A percentile compares a stretch with the other conserved stretches of the same genome.
These are phyloP conservation scores for Atta texana DNA, from an alignment of 1,140 invertebrate genomes.

Conservation along the genomic window DNA sequence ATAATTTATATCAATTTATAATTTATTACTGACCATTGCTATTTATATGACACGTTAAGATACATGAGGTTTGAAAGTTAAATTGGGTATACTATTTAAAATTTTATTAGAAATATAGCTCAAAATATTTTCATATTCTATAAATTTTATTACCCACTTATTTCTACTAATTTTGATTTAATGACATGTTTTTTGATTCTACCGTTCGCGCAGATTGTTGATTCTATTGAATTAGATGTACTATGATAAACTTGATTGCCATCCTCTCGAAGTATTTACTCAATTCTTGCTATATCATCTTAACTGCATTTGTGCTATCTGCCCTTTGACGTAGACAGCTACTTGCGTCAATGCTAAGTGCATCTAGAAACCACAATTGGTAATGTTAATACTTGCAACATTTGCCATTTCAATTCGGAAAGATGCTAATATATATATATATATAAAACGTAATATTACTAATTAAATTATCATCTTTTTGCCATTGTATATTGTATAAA, in stretches of 20 bases:
- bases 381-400: neutral
- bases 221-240: constrained; percentile 9
- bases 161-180: too few relatives aligned
- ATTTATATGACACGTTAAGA: too few relatives aligned
- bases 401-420: neutral
- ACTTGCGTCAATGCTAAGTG: constrained; percentile 43
- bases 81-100: too few relatives aligned
- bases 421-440: neutral
- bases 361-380: constrained; percentile 18
- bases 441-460: neutral
- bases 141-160: too few relatives aligned
- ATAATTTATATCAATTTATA: neutral
- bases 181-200: neutral
- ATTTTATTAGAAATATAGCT: too few relatives aligned
- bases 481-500: neutral
- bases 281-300: constrained; percentile 8
- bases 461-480: constrained; percentile 16
- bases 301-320: constrained; percentile 42
- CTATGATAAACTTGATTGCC: neutral
- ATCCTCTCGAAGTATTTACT: neutral
- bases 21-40: neutral
- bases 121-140: too few relatives aligned
- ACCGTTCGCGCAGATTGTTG: neutral
- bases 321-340: constrained; percentile 42
- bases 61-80: too few relatives aligned